Percentiles rank a stretch among this genome's conserved stretches.
Evolutionary conservation across 2,888 invertebrate species (phyloP).

Genomic region (Drosophila neoperkinsi): DNA sequence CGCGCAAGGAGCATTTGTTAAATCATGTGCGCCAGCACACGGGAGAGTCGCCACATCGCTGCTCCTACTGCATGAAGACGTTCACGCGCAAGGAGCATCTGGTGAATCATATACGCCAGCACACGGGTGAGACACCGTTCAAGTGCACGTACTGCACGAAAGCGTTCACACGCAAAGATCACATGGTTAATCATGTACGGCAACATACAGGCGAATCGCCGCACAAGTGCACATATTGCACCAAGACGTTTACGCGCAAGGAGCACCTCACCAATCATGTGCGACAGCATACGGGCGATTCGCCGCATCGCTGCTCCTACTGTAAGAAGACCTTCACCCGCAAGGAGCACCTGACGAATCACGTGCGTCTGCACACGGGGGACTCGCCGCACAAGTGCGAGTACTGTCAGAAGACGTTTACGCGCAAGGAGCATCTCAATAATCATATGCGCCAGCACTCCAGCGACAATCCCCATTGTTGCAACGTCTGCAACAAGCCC

Average conservation of each 20-base stretch:
- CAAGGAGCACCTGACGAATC: constrained; percentile 94
- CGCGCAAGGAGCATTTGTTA: constrained; percentile 93
- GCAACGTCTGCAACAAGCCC: constrained; percentile 93
- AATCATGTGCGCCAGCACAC: constrained; percentile 93
- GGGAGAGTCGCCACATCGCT: constrained; percentile 94
- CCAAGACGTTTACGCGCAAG: constrained; percentile 92
- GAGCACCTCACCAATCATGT: constrained; percentile 95
- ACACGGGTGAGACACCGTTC: constrained; percentile 94
- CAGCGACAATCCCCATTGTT: constrained; percentile 94
- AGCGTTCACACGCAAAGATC: constrained; percentile 94
- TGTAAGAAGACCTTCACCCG: constrained; percentile 89
- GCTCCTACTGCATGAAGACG: constrained; percentile 93
- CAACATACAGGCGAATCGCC: constrained; percentile 93
- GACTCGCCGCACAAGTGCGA: constrained; percentile 94
- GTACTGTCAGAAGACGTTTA: constrained; percentile 94
- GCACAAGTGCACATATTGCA: constrained; percentile 94
- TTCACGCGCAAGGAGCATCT: constrained; percentile 96
- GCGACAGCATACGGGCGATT: constrained; percentile 92
- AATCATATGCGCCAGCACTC: constrained; percentile 95
- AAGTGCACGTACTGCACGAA: constrained; percentile 94
- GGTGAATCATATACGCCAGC: constrained; percentile 93
- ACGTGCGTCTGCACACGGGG: constrained; percentile 92
- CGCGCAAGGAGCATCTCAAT: constrained; percentile 93
- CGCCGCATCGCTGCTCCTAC: constrained; percentile 87
- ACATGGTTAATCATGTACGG: constrained; percentile 90